Evolutionary conservation across 2,888 invertebrate species (phyloP).

Genomic region (Apeira syringaria): DNA sequence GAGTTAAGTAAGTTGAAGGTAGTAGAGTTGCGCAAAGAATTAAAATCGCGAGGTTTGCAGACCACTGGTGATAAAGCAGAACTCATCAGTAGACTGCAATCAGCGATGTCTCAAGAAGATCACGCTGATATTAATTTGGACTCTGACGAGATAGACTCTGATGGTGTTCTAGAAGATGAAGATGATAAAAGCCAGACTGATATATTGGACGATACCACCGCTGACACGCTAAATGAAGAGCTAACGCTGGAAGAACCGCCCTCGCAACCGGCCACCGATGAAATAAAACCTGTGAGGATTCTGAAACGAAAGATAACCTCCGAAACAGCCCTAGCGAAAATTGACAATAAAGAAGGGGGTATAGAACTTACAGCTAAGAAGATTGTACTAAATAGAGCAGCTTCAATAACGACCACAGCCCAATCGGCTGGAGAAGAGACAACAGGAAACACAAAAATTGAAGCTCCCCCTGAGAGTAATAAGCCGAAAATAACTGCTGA

Average conservation of each 20-base stretch:
- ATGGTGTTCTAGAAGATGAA: constrained; percentile 79
- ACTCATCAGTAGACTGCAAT: constrained; percentile 89
- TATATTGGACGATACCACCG: constrained; percentile 64
- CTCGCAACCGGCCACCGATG: constrained; percentile 38
- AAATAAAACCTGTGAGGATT: constrained; percentile 53
- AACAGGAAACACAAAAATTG: constrained; percentile 40
- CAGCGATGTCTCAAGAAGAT: constrained; percentile 76
- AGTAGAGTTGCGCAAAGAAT: constrained; percentile 91
- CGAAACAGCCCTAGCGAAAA: constrained; percentile 48
- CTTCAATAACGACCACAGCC: constrained; percentile 50
- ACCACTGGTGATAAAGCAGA: constrained; percentile 92
- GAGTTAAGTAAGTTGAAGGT: constrained; percentile 86
- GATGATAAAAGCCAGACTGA: constrained; percentile 77
- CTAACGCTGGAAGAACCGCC: constrained; percentile 60
- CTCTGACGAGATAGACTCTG: constrained; percentile 80
- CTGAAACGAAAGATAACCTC: constrained; percentile 63
- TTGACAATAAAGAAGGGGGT: constrained; percentile 39
- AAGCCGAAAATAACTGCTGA: constrained; percentile 69
- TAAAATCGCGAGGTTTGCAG: constrained; percentile 90
- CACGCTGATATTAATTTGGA: constrained; percentile 66
- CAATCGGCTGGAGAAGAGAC: constrained; percentile 41
- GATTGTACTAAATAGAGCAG: constrained; percentile 84
- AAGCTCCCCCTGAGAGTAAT: constrained; percentile 43
- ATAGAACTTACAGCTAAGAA: constrained; percentile 83
- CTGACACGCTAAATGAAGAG: constrained; percentile 69